Evolutionary conservation across 2,113 vertebrate species (phyloP), one percentile per base, ranked within the genome.

Genomic region (Trematocara unimaculatum): DNA sequence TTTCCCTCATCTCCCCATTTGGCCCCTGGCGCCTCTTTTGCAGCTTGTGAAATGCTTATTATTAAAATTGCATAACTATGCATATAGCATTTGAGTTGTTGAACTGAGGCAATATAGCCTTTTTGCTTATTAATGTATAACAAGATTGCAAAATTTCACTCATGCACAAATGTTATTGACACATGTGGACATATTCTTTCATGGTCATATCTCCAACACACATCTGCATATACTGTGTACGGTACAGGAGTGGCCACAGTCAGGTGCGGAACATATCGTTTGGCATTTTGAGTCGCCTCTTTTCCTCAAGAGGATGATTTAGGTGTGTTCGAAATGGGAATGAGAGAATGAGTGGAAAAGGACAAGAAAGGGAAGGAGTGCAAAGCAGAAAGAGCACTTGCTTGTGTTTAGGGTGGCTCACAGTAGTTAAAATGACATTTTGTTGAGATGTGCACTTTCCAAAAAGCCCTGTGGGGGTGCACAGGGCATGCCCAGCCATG

Each of bases 361-460:
- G 47, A 74, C 14, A 23, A 51, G 10, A 87, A 38, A 55, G 10
- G 26, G 29, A 82, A 29, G 49, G 40, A 79, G 55, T 2, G 33
- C 33, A 79, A 83, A 42, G 5, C 35, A 77, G 51, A 78, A 55
- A 67, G 62, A 88, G 55, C 40, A 70, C 74, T 90, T 81, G 83
- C 42, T 81, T 89, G 84, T 81, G 78, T 91, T 90, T 88, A 90
- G 60, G 83, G 87, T 81, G 62, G 74, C 72, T 89, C 51, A 13
- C 64, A 88, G 85, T 35, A 91, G 84, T 84, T 82, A 92, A 85
- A 91, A 87, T 95, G 93, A 94, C 94, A 95, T 95, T 95, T 92
- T 88, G 88, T 93, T 86, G 85, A 82, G 91, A 94, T 95, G 93
- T 94, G 95, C 93, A 93, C 90, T 95, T 95, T 94, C 82, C 80